phyloP scores from a whole-genome alignment of 2,888 invertebrate species.

The Acleris cristana region DNA sequence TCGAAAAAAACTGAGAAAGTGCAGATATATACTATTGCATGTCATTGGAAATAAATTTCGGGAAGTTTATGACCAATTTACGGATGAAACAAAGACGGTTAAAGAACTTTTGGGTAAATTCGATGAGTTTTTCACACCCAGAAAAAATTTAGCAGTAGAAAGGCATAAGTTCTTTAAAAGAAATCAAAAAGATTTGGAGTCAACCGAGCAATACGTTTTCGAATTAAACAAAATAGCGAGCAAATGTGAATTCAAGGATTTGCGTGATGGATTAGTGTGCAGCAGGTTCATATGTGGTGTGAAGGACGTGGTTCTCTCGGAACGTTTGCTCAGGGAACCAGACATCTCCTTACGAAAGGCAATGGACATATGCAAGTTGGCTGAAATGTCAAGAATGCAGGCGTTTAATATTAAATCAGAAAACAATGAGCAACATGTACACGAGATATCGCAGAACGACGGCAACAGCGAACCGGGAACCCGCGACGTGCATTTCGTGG shows the following conservation, averaged over 20 bases:
- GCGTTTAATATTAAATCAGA: conserved; percentile 35
- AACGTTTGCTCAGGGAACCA: conserved; percentile 39
- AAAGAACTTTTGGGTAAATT: neutral
- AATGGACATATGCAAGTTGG: conserved; percentile 37
- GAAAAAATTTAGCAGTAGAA: neutral
- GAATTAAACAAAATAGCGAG: conserved; percentile 41
- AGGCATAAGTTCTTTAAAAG: neutral
- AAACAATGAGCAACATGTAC: neutral
- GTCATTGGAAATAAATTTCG: no score
- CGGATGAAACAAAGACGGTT: neutral
- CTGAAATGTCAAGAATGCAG: conserved; percentile 37
- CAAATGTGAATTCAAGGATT: conserved; percentile 41
- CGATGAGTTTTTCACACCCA: no score
- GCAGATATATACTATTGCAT: no score
- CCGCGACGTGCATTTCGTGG: conserved; percentile 1
- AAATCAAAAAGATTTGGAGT: conserved; percentile 4
- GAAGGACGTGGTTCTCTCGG: conserved; percentile 35
- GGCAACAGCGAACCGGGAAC: neutral
- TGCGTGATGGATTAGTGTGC: conserved; percentile 38
- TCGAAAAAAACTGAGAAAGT: no score
- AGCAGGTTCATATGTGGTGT: conserved; percentile 43
- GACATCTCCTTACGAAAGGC: conserved; percentile 40
- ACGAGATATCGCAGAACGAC: neutral
- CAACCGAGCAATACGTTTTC: conserved; percentile 29
- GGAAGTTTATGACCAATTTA: neutral